phyloP scores from a whole-genome alignment of 2,797 vertebrate genomes.

The Buphagus erythrorhynchus region DNA sequence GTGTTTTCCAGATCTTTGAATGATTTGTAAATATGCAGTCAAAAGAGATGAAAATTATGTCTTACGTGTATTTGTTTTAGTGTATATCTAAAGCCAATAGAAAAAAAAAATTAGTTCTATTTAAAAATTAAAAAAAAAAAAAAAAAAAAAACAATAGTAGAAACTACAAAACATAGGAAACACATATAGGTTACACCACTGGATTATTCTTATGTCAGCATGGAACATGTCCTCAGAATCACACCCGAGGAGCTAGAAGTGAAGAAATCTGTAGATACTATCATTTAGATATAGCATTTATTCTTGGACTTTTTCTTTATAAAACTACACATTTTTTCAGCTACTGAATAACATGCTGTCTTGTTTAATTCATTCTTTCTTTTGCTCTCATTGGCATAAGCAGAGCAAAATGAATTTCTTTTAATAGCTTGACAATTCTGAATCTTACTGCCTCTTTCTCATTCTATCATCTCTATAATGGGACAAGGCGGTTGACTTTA shows the following conservation, averaged over 20 bases:
- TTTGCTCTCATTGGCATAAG: not conserved
- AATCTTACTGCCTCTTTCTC: not conserved
- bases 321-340: not conserved
- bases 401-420: not conserved
- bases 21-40: not conserved
- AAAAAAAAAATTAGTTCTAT: not conserved
- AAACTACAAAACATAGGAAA: not conserved
- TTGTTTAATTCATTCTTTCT: not conserved
- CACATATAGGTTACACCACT: rapidly evolving
- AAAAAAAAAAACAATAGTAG: not conserved
- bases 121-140: not conserved
- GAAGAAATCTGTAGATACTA: not conserved
- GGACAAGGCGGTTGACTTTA: conserved; percentile 5
- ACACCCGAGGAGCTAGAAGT: not conserved
- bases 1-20: not conserved
- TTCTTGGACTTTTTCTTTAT: not conserved
- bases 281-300: not conserved
- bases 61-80: not conserved
- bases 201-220: not conserved
- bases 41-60: not conserved
- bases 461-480: not conserved
- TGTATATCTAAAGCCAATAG: not conserved
- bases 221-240: not conserved
- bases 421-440: not conserved
- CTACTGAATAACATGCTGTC: not conserved